phyloP scores from a whole-genome alignment of 92 coral and sea anemone species.

The Porites divaricata region DNA sequence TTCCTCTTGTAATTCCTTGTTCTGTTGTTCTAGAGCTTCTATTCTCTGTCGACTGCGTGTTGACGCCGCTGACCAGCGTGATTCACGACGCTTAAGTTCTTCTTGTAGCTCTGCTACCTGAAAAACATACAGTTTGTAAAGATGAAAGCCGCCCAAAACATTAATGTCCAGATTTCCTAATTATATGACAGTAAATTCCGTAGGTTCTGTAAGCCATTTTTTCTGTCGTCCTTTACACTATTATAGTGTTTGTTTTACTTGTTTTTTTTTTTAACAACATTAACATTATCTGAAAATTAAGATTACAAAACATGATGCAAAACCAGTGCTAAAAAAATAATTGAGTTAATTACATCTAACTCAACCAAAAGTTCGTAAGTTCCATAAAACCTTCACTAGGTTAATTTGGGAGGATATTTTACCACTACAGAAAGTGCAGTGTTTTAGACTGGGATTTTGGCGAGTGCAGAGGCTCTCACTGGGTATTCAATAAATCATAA shows the following conservation, averaged over 20 bases:
- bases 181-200: no score
- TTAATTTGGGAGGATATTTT: not conserved
- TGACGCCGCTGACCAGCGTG: conserved; percentile 99
- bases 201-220: no score
- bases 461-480: not conserved
- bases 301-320: no score
- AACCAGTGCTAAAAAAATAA: no score
- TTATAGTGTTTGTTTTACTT: no score
- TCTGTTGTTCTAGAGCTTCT: conserved; percentile 84
- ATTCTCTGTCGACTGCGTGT: conserved; percentile 90
- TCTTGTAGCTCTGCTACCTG: conserved; percentile 88
- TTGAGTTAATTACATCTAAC: no score
- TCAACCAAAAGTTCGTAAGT: no score
- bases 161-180: no score
- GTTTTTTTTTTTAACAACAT: no score
- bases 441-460: not conserved
- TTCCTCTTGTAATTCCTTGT: conserved; percentile 93
- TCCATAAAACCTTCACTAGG: not conserved
- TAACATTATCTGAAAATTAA: no score
- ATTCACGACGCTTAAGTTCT: conserved; percentile 93
- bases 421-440: not conserved
- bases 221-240: no score
- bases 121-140: not conserved
- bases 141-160: no score
- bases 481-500: not conserved